phyloP scores from a whole-genome alignment of 2,888 invertebrate species.

The Pelosia muscerda region DNA sequence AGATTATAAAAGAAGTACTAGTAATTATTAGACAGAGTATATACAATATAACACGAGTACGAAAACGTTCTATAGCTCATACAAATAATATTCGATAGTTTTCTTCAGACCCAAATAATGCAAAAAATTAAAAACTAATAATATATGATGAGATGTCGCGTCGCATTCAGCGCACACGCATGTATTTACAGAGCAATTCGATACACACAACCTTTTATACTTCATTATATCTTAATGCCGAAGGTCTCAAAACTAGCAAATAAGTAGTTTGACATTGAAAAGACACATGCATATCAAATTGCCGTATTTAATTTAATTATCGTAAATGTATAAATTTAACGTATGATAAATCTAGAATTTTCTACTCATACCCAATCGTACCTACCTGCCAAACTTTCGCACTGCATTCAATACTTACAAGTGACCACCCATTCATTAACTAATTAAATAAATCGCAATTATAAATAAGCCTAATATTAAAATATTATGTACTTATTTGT shows the following conservation, averaged over 20 bases:
- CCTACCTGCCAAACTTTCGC: constrained; percentile 1
- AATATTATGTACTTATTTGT: constrained; percentile 72
- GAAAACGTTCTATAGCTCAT: no score
- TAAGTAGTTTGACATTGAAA: constrained; percentile 22
- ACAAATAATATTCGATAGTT: not conserved
- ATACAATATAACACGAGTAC: no score
- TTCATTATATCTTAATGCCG: constrained; percentile 14
- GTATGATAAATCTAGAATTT: not conserved
- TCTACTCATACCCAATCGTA: not conserved
- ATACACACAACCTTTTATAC: constrained; percentile 35
- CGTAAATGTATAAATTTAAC: constrained; percentile 6
- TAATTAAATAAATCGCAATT: constrained; percentile 50
- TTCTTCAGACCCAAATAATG: not conserved
- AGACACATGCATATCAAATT: constrained; percentile 36
- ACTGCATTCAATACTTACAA: constrained; percentile 23
- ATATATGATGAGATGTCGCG: not conserved
- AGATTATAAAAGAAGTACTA: not conserved
- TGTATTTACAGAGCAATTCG: constrained; percentile 23
- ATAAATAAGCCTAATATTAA: constrained; percentile 51
- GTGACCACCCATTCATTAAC: constrained; percentile 42
- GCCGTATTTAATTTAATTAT: constrained; percentile 13
- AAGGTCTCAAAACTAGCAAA: constrained; percentile 19
- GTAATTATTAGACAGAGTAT: not conserved
- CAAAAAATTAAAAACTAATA: not conserved
- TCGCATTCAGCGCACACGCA: not conserved